Conservation (phyloP, 23 tunicate species). For the Halocynthia aurantium region DNA sequence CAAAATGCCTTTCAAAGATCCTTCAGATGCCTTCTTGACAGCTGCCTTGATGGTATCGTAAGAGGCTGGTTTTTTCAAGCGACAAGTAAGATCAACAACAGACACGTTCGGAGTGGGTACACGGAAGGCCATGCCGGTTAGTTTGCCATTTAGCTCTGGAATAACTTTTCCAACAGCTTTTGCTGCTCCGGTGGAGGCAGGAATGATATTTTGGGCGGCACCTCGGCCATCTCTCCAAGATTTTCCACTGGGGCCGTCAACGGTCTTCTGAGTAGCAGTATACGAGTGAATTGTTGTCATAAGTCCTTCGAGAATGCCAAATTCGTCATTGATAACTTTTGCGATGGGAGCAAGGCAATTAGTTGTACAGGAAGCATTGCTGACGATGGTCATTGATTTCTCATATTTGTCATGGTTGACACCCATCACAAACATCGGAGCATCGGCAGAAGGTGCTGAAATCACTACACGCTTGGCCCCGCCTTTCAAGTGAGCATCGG, state of each 20-base stretch:
- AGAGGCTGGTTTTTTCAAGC: conserved; percentile 69
- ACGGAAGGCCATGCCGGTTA: conserved; percentile 99
- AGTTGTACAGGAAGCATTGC: conserved; percentile 99
- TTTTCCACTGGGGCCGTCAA: conserved; percentile 96
- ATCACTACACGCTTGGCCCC: conserved; percentile 95
- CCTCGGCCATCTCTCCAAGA: conserved; percentile 98
- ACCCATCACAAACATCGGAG: conserved; percentile 99
- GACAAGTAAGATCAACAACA: conserved; percentile 97
- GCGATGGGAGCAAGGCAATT: conserved; percentile 99
- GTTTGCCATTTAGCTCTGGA: conserved; percentile 90
- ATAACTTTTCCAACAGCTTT: conserved; percentile 99
- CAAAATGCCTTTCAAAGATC: conserved; percentile 62
- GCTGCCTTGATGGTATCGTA: conserved; percentile 67
- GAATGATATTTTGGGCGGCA: conserved; percentile 98
- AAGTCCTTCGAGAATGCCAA: conserved; percentile 91
- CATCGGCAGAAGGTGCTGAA: conserved; percentile 98
- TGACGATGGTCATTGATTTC: conserved; percentile 48
- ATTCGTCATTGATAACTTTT: conserved; percentile 81
- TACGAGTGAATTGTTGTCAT: conserved; percentile 99
- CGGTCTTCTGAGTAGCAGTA: conserved; percentile 98
- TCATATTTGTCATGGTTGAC: conserved; percentile 82
- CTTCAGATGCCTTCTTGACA: conserved; percentile 66
- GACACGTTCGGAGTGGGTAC: conserved; percentile 99
- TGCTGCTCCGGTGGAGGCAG: conserved; percentile 99
- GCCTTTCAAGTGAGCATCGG: conserved; percentile 77